Conservation (phyloP, 2,797 vertebrate species). For the Monodelphis domestica region DNA sequence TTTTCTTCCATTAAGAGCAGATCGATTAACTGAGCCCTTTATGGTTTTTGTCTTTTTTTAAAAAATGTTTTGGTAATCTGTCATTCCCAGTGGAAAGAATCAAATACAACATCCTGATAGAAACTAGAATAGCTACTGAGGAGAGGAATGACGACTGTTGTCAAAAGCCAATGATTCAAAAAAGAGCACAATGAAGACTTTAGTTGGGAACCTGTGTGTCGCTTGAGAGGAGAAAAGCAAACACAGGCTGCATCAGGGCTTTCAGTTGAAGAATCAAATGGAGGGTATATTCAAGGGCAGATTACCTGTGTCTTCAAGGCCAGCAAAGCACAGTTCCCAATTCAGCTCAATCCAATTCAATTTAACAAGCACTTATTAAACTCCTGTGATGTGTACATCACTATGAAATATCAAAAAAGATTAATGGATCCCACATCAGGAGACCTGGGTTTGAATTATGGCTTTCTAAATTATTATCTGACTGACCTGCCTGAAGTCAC, state of each 20-base stretch:
- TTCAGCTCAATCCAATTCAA: background rate
- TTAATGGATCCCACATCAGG: background rate
- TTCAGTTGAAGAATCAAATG: background rate
- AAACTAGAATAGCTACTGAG: background rate
- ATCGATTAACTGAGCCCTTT: background rate
- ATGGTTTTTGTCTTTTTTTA: background rate
- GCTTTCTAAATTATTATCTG: background rate
- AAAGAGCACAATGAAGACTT: slow-evolving; percentile 10
- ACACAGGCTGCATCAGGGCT: background rate
- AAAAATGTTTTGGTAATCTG: background rate
- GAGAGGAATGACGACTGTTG: background rate
- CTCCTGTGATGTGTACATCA: background rate
- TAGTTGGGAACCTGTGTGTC: background rate
- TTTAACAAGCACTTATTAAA: background rate
- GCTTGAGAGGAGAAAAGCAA: background rate
- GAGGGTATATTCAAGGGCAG: background rate
- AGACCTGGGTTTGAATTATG: background rate
- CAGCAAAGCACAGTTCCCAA: background rate
- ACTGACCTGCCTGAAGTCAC: background rate
- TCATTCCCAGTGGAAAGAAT: slow-evolving; percentile 22
- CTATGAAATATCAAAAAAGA: background rate
- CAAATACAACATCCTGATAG: background rate
- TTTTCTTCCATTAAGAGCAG: slow-evolving; percentile 33
- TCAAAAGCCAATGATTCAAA: slow-evolving; percentile 11
- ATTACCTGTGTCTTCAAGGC: background rate